phyloP scores from a whole-genome alignment of 23 tunicate genomes.

The Halocynthia aurantium region DNA sequence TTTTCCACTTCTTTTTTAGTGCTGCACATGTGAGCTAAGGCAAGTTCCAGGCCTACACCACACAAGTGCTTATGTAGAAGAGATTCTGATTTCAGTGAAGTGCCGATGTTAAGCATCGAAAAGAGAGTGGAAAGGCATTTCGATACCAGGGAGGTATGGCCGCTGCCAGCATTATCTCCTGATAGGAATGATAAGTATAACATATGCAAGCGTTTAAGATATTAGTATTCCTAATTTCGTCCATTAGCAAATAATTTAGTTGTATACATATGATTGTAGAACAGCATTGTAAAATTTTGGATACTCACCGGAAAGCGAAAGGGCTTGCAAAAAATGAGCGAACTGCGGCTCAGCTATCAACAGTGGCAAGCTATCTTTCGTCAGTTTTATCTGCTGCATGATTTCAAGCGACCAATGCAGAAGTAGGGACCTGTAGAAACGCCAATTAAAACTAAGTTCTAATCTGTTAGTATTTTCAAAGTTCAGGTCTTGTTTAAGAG shows the following conservation, averaged over 20 bases:
- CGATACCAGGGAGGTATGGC: too few relatives aligned
- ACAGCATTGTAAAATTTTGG: too few relatives aligned
- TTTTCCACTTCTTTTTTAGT: slow-evolving; percentile 3
- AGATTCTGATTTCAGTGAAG: too few relatives aligned
- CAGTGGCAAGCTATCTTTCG: slow-evolving; percentile 39
- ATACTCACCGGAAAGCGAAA: slow-evolving; percentile 45
- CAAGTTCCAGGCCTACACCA: slow-evolving; percentile 2
- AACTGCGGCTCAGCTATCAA: slow-evolving; percentile 32
- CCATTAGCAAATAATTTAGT: too few relatives aligned
- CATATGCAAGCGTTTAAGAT: too few relatives aligned
- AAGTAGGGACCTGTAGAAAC: slow-evolving; percentile 38
- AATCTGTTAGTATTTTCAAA: neutral
- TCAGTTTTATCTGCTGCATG: slow-evolving; percentile 34
- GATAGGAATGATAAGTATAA: too few relatives aligned
- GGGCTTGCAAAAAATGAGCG: slow-evolving; percentile 35
- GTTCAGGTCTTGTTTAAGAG: neutral
- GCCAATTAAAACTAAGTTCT: neutral
- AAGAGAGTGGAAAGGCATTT: too few relatives aligned
- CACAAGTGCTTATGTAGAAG: neutral
- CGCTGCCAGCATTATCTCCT: too few relatives aligned
- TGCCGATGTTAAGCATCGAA: too few relatives aligned
- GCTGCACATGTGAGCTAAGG: slow-evolving; percentile 17
- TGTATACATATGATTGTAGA: too few relatives aligned
- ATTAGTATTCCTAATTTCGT: too few relatives aligned
- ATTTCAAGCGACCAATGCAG: slow-evolving; percentile 74